Evolutionary conservation across 2,888 invertebrate genomes (phyloP).

Genomic region (Coelopa pilipes): DNA sequence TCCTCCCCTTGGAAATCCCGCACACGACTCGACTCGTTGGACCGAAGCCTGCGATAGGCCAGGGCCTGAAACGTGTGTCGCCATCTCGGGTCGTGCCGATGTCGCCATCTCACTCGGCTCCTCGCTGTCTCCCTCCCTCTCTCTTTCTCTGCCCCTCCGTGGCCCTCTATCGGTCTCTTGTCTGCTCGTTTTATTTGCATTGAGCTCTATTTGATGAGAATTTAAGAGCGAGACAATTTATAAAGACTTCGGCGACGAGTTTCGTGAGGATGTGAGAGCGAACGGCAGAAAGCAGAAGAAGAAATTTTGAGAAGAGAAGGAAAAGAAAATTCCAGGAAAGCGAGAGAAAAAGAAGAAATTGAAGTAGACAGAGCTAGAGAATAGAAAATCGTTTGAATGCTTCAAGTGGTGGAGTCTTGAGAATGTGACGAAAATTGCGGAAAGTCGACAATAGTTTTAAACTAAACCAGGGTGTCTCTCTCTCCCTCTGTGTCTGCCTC

Average conservation of each 20-base stretch:
- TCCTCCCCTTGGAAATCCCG: no score
- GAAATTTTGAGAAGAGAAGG: neutral
- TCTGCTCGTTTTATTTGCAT: slow-evolving; percentile 4
- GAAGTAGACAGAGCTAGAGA: no score
- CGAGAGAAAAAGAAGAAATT: no score
- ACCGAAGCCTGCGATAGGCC: no score
- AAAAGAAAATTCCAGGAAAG: no score
- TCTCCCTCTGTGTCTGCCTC: no score
- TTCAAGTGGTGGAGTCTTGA: no score
- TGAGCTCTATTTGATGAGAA: slow-evolving; percentile 31
- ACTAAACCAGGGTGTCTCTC: no score
- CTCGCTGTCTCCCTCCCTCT: neutral
- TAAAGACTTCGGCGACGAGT: neutral
- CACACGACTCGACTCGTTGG: no score
- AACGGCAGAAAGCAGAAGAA: neutral
- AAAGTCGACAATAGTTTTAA: no score
- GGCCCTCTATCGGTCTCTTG: neutral
- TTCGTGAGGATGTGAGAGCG: slow-evolving; percentile 15
- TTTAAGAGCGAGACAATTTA: slow-evolving; percentile 30
- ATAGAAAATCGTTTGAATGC: no score
- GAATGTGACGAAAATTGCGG: no score
- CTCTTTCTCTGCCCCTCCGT: neutral
- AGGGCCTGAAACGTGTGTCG: slow-evolving; percentile 26
- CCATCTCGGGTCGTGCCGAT: neutral
- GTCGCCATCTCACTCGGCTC: neutral